Evolutionary conservation across 2,113 vertebrate species (phyloP), one percentile per base, ranked within the genome.

Genomic region (Sterrhoptilus dennistouni): DNA sequence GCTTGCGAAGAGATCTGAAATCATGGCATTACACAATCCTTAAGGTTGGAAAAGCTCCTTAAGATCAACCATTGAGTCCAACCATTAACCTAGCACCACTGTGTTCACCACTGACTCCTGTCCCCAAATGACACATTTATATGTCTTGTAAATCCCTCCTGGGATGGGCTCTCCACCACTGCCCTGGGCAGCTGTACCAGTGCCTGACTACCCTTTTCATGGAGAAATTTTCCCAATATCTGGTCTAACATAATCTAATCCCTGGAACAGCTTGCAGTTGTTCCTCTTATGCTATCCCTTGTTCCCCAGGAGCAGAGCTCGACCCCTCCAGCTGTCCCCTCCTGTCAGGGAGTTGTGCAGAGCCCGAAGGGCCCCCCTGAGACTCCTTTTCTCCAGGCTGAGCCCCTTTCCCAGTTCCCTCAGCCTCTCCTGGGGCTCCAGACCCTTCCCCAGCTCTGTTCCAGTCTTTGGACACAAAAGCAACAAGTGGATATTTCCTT

Each of bases 211-310:
- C 3, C 8, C 22, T 65, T 57, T 20, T 3, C 24, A 16, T 12
- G n/a, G 16, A 59, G 19, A 38, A 74, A 45, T 53, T 29, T 38
- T 45, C 29, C 42, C 78, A 40, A 8, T 59, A 44, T 36, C 27
- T 23, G 57, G 6, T 56, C 36, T 72, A 81, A 81, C 27, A 57
- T 27, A 50, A 27, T 57, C 33, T 35, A 36, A 80, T 44, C 52
- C n/a, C 38, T 52, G 68, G 28, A 28, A 1, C 44, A 66, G 14
- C 33, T 1, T n/a, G 44, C 5, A 28, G 60, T 28, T 0, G 0
- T 53, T 82, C 12, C 27, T 52, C 45, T 75, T 4, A 4, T 52
- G 33, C 19, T 19, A 7, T 66, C 35, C 60, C 33, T 44, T 74
- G 27, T 75, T 66, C 16, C 36, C 33, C 36, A 36, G 8, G 11